Evolutionary conservation across 2,888 invertebrate genomes (phyloP).

Genomic region (Polydrusus pterygomalis): DNA sequence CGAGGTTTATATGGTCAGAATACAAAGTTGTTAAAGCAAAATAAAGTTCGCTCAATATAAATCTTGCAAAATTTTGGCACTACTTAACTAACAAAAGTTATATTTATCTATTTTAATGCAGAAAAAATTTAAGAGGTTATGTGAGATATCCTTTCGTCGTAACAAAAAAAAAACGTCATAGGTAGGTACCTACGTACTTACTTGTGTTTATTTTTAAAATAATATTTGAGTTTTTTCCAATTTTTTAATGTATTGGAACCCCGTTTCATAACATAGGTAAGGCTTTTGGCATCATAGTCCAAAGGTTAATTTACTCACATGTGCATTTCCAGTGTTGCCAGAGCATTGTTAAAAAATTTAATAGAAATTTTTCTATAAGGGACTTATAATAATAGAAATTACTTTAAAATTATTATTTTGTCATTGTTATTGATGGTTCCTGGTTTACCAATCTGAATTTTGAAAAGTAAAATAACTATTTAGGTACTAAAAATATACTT

Average conservation of each 20-base stretch:
- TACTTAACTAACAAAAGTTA: not conserved
- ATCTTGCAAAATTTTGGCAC: not conserved
- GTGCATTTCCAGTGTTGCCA: not conserved
- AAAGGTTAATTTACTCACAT: conserved; percentile 6
- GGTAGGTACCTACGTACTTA: not conserved
- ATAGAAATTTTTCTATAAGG: no score
- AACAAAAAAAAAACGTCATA: conserved; percentile 3
- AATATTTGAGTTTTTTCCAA: conserved; percentile 11
- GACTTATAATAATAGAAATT: no score
- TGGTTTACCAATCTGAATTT: no score
- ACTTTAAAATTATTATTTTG: no score
- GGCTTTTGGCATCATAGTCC: conserved; percentile 8
- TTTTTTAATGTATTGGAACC: not conserved
- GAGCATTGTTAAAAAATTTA: no score
- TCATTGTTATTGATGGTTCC: no score
- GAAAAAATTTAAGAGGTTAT: not conserved
- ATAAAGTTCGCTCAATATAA: not conserved
- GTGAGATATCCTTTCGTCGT: no score
- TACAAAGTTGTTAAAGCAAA: not conserved
- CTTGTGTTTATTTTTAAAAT: not conserved
- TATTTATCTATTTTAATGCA: not conserved
- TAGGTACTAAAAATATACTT: no score
- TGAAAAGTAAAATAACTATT: no score
- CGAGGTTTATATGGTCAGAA: not conserved
- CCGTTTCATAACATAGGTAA: not conserved